Conservation (phyloP, 2,113 vertebrate genomes). For the Jacana jacana region DNA sequence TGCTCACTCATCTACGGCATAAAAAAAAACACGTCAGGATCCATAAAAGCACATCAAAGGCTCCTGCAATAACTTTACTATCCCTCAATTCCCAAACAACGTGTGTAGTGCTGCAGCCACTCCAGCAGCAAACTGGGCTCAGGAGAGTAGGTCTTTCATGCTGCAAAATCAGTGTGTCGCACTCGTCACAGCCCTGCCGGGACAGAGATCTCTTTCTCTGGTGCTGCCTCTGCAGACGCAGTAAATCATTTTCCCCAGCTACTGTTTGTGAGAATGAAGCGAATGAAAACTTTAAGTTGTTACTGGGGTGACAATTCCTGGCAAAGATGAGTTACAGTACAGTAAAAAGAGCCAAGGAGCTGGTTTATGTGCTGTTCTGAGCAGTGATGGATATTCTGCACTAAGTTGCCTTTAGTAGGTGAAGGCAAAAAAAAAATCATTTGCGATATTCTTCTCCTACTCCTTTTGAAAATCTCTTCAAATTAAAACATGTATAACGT, state of each 20-base stretch:
- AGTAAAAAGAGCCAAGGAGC: conserved; percentile 23
- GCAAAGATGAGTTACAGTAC: conserved; percentile 31
- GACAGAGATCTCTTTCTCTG: conserved; percentile 51
- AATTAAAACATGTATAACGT: background rate
- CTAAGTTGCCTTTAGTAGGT: background rate
- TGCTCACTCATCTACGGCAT: background rate
- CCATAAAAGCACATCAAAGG: background rate
- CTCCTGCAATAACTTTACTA: background rate
- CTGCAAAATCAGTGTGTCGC: conserved; percentile 20
- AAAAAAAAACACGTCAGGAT: background rate
- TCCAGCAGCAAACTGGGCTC: background rate
- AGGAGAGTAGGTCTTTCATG: background rate
- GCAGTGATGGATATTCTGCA: conserved; percentile 18
- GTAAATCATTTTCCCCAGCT: conserved; percentile 44
- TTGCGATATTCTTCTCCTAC: background rate
- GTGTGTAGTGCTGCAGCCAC: background rate
- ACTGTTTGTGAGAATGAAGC: conserved; percentile 53
- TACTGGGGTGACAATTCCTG: conserved; percentile 33
- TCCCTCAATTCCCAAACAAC: background rate
- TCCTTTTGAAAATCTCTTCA: background rate
- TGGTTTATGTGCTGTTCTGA: background rate
- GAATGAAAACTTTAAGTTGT: conserved; percentile 36
- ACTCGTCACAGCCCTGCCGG: background rate
- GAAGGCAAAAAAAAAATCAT: background rate
- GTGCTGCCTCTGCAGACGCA: conserved; percentile 20